Base-by-base conservation (phyloP, 2,888 invertebrate species). In the Ferdinandea cuprea region DNA sequence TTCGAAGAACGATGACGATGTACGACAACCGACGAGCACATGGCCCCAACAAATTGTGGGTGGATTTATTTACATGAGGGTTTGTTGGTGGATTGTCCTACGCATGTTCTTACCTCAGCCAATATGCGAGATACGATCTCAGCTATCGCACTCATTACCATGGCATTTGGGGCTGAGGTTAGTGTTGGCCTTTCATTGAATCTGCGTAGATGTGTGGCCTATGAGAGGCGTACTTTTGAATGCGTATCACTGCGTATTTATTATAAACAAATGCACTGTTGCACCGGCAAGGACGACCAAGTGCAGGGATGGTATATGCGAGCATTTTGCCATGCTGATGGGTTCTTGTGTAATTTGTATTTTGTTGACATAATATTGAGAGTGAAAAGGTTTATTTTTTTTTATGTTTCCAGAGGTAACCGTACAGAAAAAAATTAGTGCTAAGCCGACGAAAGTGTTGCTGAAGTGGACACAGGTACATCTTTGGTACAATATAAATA, bases 61-160 rank as follows among this genome's bases (percentile, higher is more conserved):
- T 69, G 69, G 69, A 69, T 69, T 69, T 69, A 69, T 69, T 69
- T 42, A 74, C 63, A 73, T 50, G 66, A 52, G 61, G 63, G 37
- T 65, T 72, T 78, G 78, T 25, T 42, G 56, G 30, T 61, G 46
- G 52, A 73, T 15, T 54, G 72, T 73, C 48, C 77, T 83, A 83
- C 83, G 83, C 83, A 83, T 83, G 83, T 83, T 83, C 83, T 83
- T 72, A 68, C 35, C 63, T 83, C 71, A 72, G 83, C 83, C 83
- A 83, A 83, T 83, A 83, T 83, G 78, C 72, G 72, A 78, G 78
- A 83, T 83, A 83, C 83, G 83, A 83, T 83, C 83, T 78, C 56
- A 83, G 83, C 83, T 78, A 68, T 83, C 83, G 72, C 83, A 83
- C 77, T 83, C 83, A 78, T 78, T 83, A 78, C 72, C 78, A 78